Evolutionary conservation across 2,797 vertebrate genomes (phyloP).

Genomic region (Sciaenops ocellatus): DNA sequence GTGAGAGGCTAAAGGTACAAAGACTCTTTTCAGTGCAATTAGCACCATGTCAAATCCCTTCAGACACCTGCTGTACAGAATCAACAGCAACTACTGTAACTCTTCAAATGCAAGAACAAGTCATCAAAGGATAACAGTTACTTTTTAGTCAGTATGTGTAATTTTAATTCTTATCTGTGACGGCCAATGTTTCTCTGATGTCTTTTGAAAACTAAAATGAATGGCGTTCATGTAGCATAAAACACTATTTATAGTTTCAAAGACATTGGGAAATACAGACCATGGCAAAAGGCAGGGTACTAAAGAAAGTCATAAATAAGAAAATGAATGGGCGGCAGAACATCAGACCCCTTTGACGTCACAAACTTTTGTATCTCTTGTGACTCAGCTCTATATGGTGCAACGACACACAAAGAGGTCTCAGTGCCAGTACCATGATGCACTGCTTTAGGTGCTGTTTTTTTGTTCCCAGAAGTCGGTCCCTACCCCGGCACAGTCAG

Average conservation of each 20-base stretch:
- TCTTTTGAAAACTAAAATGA: slow-evolving; percentile 2
- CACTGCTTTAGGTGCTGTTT: no score
- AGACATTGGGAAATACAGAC: slow-evolving; percentile 9
- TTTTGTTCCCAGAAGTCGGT: no score
- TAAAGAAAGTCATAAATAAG: slow-evolving; percentile 19
- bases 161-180: background rate
- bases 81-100: background rate
- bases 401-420: background rate
- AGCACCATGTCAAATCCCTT: slow-evolving; percentile 30
- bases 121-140: no score
- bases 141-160: background rate
- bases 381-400: background rate
- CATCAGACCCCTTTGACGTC: background rate
- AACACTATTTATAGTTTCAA: slow-evolving; percentile 15
- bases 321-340: background rate
- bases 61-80: slow-evolving; percentile 16
- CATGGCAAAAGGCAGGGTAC: background rate
- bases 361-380: background rate
- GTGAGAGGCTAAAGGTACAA: slow-evolving; percentile 38
- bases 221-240: background rate
- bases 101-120: background rate
- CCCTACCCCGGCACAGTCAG: no score
- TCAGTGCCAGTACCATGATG: background rate
- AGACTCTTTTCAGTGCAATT: slow-evolving; percentile 33
- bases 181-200: background rate